Evolutionary conservation across 1,140 invertebrate genomes (phyloP).

Genomic region (Littorina saxatilis): DNA sequence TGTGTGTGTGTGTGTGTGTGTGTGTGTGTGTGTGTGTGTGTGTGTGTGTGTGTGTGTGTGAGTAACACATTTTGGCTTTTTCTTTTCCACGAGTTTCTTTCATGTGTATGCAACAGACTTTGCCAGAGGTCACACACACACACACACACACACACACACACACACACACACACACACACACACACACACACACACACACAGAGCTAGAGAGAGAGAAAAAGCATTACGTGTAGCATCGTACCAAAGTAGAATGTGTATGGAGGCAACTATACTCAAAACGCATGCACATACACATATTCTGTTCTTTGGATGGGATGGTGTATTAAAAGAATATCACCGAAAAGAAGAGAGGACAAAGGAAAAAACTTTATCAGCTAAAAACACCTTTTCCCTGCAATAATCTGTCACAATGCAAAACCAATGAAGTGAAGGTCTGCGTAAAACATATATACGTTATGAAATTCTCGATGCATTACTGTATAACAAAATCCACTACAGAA

Average conservation of each 20-base stretch:
- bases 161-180: constrained; percentile 1
- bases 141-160: constrained; percentile 13
- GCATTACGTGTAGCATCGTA: not conserved
- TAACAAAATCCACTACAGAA: too few relatives aligned
- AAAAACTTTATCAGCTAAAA: too few relatives aligned
- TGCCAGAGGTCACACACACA: not conserved
- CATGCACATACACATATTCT: not conserved
- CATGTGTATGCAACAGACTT: not conserved
- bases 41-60: not conserved
- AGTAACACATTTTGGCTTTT: not conserved
- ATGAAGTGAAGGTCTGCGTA: too few relatives aligned
- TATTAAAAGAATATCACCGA: too few relatives aligned
- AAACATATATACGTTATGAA: too few relatives aligned
- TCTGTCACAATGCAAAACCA: too few relatives aligned
- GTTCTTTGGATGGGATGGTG: too few relatives aligned
- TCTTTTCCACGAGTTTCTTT: not conserved
- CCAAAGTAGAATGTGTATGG: too few relatives aligned
- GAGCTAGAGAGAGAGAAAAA: not conserved
- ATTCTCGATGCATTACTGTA: too few relatives aligned
- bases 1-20: not conserved
- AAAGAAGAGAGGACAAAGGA: too few relatives aligned
- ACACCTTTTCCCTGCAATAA: too few relatives aligned
- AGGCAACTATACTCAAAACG: too few relatives aligned
- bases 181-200: not conserved
- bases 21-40: not conserved